Evolutionary conservation across 2,113 vertebrate species (phyloP), one percentile per base, ranked within the genome.

Genomic region (Puntigrus tetrazona): DNA sequence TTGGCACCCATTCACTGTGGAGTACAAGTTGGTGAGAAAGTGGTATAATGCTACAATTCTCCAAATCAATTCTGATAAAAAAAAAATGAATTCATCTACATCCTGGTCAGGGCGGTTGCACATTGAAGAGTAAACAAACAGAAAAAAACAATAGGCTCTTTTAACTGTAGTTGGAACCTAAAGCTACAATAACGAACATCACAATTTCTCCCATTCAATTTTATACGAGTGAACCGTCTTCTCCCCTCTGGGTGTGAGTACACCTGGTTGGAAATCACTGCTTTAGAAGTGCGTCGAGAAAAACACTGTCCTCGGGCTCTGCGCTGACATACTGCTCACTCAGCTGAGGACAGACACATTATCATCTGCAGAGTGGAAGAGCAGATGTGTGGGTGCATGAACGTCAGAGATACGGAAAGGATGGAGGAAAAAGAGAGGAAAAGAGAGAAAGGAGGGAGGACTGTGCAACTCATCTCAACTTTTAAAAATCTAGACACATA

Each of bases 361-460:
- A 72, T 81, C 79, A 81, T 63, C 78, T 31, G 57, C 57, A 79
- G 57, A 79, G 57, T 29, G 55, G 31, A 65, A 18, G 63, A 69
- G 43, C 43, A 52, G 27, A 25, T 65, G 67, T 80, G 74, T 73
- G 81, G 7, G 65, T 41, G 75, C 8, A n/a, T 47, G 67, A 14
- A 63, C 52, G 61, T 50, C 29, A 55, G 31, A 36, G 59, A 80
- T 29, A 63, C 18, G 3, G 18, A 38, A 31, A 73, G 18, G 8
- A 18, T 52, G 43, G 75, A 16, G 52, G 13, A 65, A 67, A 55
- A 67, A 80, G 18, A 43, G 79, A 83, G 45, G 84, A 61, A 83
- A 73, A 86, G 20, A 57, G 81, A 52, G 59, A 88, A 78, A 86
- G 88, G 86, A 85, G 52, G 81, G 81, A 59, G 25, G 45, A 52